Evolutionary conservation across 2,888 invertebrate genomes (phyloP).

Genomic region (Ecliptopera silaceata): DNA sequence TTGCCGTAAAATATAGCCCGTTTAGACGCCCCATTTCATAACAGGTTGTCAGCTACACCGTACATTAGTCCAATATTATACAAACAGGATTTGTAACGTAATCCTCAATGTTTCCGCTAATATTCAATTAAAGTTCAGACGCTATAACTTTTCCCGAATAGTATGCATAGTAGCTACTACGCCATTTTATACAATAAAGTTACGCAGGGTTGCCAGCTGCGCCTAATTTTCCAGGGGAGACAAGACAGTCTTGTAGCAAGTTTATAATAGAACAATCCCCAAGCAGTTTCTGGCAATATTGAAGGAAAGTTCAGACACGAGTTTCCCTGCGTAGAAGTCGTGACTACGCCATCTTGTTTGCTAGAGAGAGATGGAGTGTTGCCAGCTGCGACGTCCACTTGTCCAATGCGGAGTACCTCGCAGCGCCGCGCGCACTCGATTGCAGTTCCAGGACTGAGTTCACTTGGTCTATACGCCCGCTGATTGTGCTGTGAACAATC

Average conservation of each 20-base stretch:
- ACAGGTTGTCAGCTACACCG: too few relatives aligned
- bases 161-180: slow-evolving; percentile 62
- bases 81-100: too few relatives aligned
- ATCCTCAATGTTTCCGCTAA: too few relatives aligned
- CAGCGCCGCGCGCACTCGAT: slow-evolving; percentile 89
- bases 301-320: not conserved
- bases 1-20: too few relatives aligned
- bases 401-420: slow-evolving; percentile 95
- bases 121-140: not conserved
- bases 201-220: slow-evolving; percentile 93
- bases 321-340: not conserved
- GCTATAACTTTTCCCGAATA: not conserved
- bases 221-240: slow-evolving; percentile 97
- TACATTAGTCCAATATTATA: too few relatives aligned
- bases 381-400: slow-evolving; percentile 97
- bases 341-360: slow-evolving; percentile 93
- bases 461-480: slow-evolving; percentile 95
- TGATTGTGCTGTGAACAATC: slow-evolving; percentile 85
- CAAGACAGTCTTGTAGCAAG: slow-evolving; percentile 38
- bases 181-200: slow-evolving; percentile 95
- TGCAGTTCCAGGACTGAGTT: slow-evolving; percentile 96
- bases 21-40: too few relatives aligned
- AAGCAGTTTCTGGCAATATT: not conserved
- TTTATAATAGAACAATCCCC: not conserved
- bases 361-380: slow-evolving; percentile 93